These are phyloP conservation scores for Lepidostoma basale DNA, from an alignment of 1,140 invertebrate genomes.

Conservation along the genomic window DNA sequence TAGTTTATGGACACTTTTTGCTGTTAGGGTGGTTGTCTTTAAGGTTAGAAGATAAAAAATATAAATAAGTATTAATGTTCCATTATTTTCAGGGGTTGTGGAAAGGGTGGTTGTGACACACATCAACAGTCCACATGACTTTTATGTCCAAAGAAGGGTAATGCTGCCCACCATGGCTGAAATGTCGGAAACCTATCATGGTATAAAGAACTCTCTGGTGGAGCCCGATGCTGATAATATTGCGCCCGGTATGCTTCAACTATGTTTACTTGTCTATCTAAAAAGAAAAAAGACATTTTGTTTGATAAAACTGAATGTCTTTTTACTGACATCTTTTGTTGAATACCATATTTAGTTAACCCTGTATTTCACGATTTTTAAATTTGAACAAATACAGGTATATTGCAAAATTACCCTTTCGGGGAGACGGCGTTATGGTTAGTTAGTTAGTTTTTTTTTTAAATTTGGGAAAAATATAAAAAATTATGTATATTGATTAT, in stretches of 20 bases:
- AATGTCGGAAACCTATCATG: conserved; percentile 51
- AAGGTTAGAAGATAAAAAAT: too few species aligned
- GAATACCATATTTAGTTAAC: background rate
- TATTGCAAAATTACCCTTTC: background rate
- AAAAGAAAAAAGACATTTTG: conserved; percentile 56
- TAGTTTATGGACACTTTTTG: too few species aligned
- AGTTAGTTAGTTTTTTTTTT: too few species aligned
- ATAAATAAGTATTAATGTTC: too few species aligned
- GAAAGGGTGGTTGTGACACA: conserved; percentile 62
- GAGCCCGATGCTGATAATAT: conserved; percentile 50
- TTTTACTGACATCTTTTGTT: background rate
- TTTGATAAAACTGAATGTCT: background rate
- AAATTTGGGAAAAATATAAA: background rate
- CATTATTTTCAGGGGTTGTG: conserved; percentile 51
- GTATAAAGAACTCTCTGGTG: conserved; percentile 48
- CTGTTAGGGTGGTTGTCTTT: too few species aligned
- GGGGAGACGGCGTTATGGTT: too few species aligned
- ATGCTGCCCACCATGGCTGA: conserved; percentile 53
- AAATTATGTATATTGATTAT: background rate
- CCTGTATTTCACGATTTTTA: background rate
- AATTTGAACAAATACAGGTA: background rate
- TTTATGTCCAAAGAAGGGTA: conserved; percentile 62
- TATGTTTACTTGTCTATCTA: conserved; percentile 45
- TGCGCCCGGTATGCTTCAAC: conserved; percentile 33
- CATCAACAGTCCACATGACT: conserved; percentile 62